phyloP scores from a whole-genome alignment of 2,797 vertebrate genomes.

The Tinamus major region DNA sequence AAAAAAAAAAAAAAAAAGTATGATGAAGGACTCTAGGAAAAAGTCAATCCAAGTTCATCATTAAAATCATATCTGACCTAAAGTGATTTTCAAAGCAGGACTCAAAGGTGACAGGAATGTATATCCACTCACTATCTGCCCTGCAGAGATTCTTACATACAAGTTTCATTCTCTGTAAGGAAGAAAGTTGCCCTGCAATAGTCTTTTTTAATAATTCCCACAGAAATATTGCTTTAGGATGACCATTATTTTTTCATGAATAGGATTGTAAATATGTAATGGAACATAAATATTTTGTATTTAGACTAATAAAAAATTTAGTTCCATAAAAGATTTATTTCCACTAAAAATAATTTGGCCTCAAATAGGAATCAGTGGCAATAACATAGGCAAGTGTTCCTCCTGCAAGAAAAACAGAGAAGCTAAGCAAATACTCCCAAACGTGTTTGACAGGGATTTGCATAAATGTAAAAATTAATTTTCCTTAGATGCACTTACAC shows the following conservation, averaged over 20 bases:
- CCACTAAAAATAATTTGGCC: conserved; percentile 63
- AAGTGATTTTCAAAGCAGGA: conserved; percentile 9
- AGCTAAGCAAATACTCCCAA: conserved; percentile 29
- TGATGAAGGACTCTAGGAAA: background rate
- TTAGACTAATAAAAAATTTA: conserved; percentile 70
- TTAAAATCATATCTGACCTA: background rate
- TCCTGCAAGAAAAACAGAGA: conserved; percentile 26
- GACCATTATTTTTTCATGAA: conserved; percentile 62
- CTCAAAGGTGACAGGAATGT: background rate
- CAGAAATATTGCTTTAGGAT: conserved; percentile 54
- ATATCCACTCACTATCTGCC: background rate
- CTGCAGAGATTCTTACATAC: background rate
- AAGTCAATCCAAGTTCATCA: background rate
- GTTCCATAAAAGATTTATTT: conserved; percentile 64
- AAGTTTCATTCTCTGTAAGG: conserved; percentile 11
- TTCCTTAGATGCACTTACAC: background rate
- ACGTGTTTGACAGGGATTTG: background rate
- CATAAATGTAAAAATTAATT: background rate
- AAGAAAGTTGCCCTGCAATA: conserved; percentile 10
- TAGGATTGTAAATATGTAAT: conserved; percentile 66
- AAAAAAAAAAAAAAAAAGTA: no score
- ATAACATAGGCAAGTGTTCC: conserved; percentile 3
- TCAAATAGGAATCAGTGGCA: conserved; percentile 33
- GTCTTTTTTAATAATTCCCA: conserved; percentile 44
- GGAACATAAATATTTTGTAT: conserved; percentile 71